Conservation (phyloP, 2,797 vertebrate species). For the Muscicapa striata region DNA sequence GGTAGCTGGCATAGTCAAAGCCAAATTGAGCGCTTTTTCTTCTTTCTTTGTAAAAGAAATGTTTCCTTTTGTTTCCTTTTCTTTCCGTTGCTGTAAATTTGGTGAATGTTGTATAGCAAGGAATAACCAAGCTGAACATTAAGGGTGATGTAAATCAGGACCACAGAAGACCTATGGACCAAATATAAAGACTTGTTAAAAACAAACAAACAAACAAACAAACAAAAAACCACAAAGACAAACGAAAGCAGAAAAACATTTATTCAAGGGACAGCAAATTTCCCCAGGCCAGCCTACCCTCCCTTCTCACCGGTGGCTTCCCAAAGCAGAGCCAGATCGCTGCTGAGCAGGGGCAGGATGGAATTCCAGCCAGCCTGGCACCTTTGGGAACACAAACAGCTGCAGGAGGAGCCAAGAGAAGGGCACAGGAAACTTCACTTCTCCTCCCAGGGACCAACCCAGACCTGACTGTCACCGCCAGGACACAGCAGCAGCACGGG, state of each 20-base stretch:
- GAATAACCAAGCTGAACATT: conserved; percentile 17
- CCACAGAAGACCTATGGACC: conserved; percentile 47
- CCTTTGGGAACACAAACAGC: not conserved
- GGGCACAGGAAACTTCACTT: not conserved
- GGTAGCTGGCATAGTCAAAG: conserved; percentile 37
- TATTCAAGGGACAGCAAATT: not conserved
- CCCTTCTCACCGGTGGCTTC: not conserved
- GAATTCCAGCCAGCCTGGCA: not conserved
- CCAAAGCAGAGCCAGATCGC: not conserved
- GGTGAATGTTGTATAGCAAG: conserved; percentile 55
- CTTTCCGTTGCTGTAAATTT: conserved; percentile 51
- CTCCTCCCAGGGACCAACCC: not conserved
- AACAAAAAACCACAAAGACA: not conserved
- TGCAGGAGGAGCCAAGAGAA: not conserved
- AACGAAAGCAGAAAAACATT: not conserved
- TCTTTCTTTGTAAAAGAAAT: not conserved
- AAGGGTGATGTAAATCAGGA: conserved; percentile 13
- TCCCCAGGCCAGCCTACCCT: not conserved
- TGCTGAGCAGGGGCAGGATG: not conserved
- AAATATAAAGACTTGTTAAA: conserved; percentile 32
- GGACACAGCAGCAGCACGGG: not conserved
- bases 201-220: not conserved
- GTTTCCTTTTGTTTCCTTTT: not conserved
- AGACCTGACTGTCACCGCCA: not conserved
- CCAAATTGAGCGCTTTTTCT: conserved; percentile 18